A percentile compares a stretch with the other conserved stretches of the same genome.
Conservation (phyloP, 2,888 invertebrate genomes). For the Tachina grossa region DNA sequence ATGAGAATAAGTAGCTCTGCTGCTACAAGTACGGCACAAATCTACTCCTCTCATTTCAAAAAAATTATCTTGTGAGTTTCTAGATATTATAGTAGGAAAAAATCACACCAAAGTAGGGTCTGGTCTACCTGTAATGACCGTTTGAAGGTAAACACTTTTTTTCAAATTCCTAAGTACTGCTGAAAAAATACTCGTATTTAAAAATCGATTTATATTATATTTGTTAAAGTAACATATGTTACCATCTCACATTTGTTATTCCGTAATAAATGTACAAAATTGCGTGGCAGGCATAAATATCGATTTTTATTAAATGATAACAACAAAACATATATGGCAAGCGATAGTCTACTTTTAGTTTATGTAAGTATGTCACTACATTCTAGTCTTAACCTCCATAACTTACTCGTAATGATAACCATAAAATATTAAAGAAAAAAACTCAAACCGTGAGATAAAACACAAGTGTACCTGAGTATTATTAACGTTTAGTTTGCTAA, state of each 20-base stretch:
- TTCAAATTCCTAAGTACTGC: too few species aligned
- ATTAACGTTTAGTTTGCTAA: slow-evolving; percentile 24
- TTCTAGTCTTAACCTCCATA: neutral
- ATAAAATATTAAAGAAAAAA: neutral
- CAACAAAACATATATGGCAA: neutral
- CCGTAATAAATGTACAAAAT: neutral
- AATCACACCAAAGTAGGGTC: too few species aligned
- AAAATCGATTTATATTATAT: too few species aligned
- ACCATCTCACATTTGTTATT: slow-evolving; percentile 11
- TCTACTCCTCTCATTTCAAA: too few species aligned
- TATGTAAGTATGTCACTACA: slow-evolving; percentile 9
- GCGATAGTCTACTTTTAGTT: neutral
- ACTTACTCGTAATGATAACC: neutral
- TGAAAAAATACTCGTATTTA: too few species aligned
- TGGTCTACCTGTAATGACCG: too few species aligned
- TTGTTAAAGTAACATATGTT: slow-evolving; percentile 29
- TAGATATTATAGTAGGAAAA: too few species aligned
- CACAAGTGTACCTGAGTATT: slow-evolving; percentile 52
- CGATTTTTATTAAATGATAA: slow-evolving; percentile 53
- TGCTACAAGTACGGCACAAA: too few species aligned
- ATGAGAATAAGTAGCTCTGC: too few species aligned
- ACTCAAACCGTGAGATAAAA: slow-evolving; percentile 46
- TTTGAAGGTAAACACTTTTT: too few species aligned
- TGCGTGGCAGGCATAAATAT: neutral
- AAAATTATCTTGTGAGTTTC: too few species aligned